Evolutionary conservation across 2,113 vertebrate genomes (phyloP).

Genomic region (Pangasianodon hypophthalmus): DNA sequence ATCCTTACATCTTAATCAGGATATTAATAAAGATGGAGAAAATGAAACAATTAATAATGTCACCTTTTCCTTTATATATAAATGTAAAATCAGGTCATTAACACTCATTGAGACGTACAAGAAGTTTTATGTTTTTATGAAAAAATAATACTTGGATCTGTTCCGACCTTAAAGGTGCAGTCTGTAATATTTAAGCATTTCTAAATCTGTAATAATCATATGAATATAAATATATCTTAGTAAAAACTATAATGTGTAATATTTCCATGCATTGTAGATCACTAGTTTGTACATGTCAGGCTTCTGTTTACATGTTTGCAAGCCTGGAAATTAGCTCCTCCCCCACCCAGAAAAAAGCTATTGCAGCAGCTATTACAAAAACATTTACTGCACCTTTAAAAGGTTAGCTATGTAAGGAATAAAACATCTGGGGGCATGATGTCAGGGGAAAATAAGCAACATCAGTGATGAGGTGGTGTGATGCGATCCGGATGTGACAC

Average conservation of each 20-base stretch:
- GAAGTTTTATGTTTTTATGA: no score
- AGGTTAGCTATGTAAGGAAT: background rate
- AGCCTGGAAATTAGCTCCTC: background rate
- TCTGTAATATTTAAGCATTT: background rate
- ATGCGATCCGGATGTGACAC: no score
- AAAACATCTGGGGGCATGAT: background rate
- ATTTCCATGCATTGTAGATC: background rate
- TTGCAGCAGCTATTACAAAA: no score
- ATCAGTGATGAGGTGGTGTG: no score
- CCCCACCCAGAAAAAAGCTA: background rate
- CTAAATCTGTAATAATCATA: background rate
- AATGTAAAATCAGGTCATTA: background rate
- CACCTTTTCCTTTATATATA: background rate
- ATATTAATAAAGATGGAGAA: background rate
- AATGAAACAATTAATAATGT: background rate
- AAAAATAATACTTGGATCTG: no score
- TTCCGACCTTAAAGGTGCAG: no score
- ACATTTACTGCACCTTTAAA: background rate
- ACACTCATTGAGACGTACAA: background rate
- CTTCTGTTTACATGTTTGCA: background rate
- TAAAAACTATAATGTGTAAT: background rate
- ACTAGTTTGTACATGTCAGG: background rate
- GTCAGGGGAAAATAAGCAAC: no score
- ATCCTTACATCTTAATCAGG: background rate
- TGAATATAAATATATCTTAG: background rate